Evolutionary conservation across 2,888 invertebrate species (phyloP), one percentile per base, ranked within the genome.

Genomic region (Xestia c-nigrum): DNA sequence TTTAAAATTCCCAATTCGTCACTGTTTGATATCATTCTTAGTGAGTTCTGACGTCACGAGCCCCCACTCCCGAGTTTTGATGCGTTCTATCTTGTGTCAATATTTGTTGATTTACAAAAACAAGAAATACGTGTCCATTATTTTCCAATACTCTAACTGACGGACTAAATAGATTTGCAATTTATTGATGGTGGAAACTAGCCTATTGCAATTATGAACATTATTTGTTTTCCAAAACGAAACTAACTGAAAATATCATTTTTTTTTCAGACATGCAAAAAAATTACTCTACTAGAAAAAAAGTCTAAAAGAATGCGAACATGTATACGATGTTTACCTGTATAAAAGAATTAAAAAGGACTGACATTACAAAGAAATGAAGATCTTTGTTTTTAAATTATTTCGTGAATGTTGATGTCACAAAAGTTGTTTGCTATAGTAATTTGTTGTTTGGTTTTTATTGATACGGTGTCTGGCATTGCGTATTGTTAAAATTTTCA

Each of bases 231-330:
- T 31, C 31, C 5, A 55, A 55, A n/a, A 57, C 38, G 5, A 10
- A 5, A 10, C 4, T 4, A 19, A 19, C 38, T 38, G n/a, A 52
- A 16, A 0, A 0, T 4, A n/a, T n/a, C n/a, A n/a, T 52, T 12
- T 10, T 66, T n/a, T 61, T 85, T 85, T 46, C 83, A 83, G 83
- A 59, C 24, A 82, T 57, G 3, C 68, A 24, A 83, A 74, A n/a
- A 78, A 31, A 12, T 12, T 1, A 19, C 40, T 72, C 85, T 24
- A 64, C 78, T 1, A 82, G 65, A 50, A 82, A 72, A 78, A 59
- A 52, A 63, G 10, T 57, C 7, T 81, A 59, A 55, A 6, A n/a
- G 9, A 31, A 14, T 43, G 7, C 1, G 24, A 57, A 31, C 24
- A 24, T 2, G 31, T n/a, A 12, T 5, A 38, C 10, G 5, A 38